These are phyloP conservation scores for Hymenochirus boettgeri DNA, from an alignment of 2,113 vertebrate species.

Conservation along the genomic window DNA sequence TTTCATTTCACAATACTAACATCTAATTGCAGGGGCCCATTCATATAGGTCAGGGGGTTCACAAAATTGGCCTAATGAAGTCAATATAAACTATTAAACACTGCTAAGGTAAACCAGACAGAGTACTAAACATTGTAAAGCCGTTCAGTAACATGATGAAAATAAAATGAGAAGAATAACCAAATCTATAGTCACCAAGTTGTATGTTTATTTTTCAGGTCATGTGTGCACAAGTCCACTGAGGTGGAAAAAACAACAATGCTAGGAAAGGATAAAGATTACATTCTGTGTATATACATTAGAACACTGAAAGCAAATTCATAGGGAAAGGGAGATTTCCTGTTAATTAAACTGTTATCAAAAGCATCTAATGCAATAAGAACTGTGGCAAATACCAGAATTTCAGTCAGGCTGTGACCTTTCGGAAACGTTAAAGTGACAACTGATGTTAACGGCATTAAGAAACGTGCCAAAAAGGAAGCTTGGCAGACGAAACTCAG, in stretches of 20 bases:
- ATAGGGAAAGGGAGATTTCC: slow-evolving; percentile 26
- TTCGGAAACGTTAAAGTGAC: slow-evolving; percentile 25
- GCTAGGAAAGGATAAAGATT: slow-evolving; percentile 17
- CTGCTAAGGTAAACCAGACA: no score
- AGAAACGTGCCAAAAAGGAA: slow-evolving; percentile 34
- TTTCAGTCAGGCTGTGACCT: slow-evolving; percentile 20
- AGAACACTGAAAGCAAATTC: neutral
- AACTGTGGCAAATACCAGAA: slow-evolving; percentile 24
- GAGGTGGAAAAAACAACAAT: slow-evolving; percentile 4
- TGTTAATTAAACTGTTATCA: slow-evolving; percentile 15
- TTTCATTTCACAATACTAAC: no score
- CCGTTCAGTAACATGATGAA: slow-evolving; percentile 10
- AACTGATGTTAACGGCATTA: slow-evolving; percentile 28
- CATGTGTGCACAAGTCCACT: neutral
- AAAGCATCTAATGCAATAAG: slow-evolving; percentile 10
- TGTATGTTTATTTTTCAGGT: slow-evolving; percentile 1
- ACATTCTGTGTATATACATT: neutral
- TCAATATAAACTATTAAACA: no score
- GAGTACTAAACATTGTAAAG: no score
- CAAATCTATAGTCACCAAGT: neutral
- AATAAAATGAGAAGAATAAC: neutral
- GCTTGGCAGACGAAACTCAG: slow-evolving; percentile 24
- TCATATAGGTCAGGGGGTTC: no score
- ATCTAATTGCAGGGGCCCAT: no score
- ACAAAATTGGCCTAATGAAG: no score